These are phyloP conservation scores for Drosophila multiciliata DNA, from an alignment of 2,888 invertebrate genomes.

Conservation along the genomic window DNA sequence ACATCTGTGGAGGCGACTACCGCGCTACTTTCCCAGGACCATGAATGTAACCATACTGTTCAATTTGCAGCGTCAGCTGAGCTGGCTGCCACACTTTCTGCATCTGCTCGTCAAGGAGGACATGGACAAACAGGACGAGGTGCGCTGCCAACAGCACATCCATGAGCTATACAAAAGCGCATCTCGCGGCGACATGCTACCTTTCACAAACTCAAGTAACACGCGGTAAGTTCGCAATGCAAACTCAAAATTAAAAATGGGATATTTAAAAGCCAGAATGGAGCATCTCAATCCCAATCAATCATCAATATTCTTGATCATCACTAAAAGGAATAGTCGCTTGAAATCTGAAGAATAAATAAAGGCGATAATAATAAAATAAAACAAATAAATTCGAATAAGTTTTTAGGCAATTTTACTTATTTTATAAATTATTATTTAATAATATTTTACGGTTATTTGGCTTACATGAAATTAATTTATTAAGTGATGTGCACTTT, in stretches of 20 bases:
- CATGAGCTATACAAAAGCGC: constrained; percentile 92
- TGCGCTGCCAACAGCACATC: constrained; percentile 94
- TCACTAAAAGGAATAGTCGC: not conserved
- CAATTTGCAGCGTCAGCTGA: constrained; percentile 91
- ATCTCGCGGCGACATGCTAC: constrained; percentile 92
- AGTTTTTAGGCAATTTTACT: not conserved
- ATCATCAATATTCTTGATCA: not conserved
- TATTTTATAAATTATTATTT: not conserved
- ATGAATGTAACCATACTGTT: constrained; percentile 95
- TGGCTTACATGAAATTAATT: not conserved
- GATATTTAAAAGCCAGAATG: not conserved
- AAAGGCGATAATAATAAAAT: not conserved
- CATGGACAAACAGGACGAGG: constrained; percentile 93
- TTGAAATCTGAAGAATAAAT: not conserved
- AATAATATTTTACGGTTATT: not conserved
- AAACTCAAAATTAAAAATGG: not conserved
- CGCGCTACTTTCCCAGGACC: constrained; percentile 94
- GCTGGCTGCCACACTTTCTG: constrained; percentile 93
- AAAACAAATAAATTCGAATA: not conserved
- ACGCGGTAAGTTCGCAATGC: constrained; percentile 83
- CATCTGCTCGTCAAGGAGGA: constrained; percentile 92
- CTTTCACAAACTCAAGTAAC: constrained; percentile 87
- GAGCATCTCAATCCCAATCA: not conserved
- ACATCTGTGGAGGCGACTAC: constrained; percentile 90
- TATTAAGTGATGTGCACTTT: not conserved